Evolutionary conservation across 2,113 vertebrate species (phyloP).

Genomic region (Gambusia holbrooki): DNA sequence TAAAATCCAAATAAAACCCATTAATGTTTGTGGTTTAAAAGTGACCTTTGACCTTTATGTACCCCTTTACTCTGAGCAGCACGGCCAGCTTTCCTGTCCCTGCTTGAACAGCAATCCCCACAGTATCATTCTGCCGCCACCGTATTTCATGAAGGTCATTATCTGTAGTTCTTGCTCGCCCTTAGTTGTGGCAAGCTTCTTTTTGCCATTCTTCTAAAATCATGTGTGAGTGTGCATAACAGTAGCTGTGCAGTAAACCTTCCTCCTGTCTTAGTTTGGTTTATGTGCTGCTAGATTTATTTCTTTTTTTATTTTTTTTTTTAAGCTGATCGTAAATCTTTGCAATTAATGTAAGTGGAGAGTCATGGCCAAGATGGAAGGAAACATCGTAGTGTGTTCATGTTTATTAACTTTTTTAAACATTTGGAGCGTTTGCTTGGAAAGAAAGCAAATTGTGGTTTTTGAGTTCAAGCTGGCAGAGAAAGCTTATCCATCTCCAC

Average conservation of each 20-base stretch:
- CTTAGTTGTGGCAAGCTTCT: too few relatives aligned
- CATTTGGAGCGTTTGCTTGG: constrained; percentile 13
- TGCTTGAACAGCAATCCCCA: not conserved
- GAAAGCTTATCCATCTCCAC: constrained; percentile 1
- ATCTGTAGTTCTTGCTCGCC: not conserved
- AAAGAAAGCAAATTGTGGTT: constrained; percentile 26
- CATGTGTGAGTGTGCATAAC: too few relatives aligned
- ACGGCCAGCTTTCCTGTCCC: not conserved
- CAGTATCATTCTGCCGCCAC: not conserved
- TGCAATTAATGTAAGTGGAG: not conserved
- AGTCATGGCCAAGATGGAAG: not conserved
- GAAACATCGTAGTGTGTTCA: not conserved
- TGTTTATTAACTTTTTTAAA: not conserved
- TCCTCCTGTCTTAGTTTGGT: not conserved
- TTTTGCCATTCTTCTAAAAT: too few relatives aligned
- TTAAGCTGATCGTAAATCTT: not conserved
- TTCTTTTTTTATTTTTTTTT: not conserved
- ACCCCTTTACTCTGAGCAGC: not conserved
- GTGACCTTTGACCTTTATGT: too few relatives aligned
- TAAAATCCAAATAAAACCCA: too few relatives aligned
- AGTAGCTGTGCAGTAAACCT: not conserved
- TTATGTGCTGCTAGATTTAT: not conserved
- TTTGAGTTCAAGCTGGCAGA: constrained; percentile 16
- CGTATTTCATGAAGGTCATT: not conserved
- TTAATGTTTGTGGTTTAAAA: too few relatives aligned